phyloP scores from a whole-genome alignment of 2,113 vertebrate species.

The Crotalus viridis region DNA sequence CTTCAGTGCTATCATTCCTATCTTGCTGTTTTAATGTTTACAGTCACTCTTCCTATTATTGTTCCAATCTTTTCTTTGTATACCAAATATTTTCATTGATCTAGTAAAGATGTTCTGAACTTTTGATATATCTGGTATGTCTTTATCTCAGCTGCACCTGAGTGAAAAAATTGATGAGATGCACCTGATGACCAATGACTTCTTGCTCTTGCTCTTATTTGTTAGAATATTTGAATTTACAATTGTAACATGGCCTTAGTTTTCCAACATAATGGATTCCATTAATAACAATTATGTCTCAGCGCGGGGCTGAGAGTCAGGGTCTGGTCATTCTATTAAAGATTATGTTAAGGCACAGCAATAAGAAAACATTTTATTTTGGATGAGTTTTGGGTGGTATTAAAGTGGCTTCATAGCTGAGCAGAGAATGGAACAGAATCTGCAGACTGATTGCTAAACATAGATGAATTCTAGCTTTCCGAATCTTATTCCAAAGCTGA shows the following conservation, averaged over 20 bases:
- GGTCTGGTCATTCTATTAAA: background rate
- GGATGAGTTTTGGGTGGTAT: background rate
- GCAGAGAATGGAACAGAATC: background rate
- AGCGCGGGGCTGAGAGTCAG: background rate
- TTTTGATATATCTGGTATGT: background rate
- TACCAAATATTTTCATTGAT: background rate
- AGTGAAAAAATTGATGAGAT: background rate
- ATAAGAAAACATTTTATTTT: background rate
- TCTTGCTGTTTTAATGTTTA: background rate
- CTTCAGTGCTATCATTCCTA: background rate
- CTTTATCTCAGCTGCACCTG: background rate
- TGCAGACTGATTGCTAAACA: background rate
- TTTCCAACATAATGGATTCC: background rate
- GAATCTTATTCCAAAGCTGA: background rate
- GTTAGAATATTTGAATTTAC: slow-evolving; percentile 13
- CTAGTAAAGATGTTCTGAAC: background rate
- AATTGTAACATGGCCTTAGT: background rate
- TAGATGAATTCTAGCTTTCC: background rate
- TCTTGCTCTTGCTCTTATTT: background rate
- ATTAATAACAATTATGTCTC: background rate
- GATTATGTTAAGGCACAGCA: background rate
- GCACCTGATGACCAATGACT: background rate
- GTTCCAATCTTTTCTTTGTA: background rate
- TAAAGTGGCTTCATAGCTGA: background rate
- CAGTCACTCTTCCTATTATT: background rate